These are phyloP conservation scores for Drosophila fuyamai DNA, from an alignment of 1,140 invertebrate species.

Conservation along the genomic window DNA sequence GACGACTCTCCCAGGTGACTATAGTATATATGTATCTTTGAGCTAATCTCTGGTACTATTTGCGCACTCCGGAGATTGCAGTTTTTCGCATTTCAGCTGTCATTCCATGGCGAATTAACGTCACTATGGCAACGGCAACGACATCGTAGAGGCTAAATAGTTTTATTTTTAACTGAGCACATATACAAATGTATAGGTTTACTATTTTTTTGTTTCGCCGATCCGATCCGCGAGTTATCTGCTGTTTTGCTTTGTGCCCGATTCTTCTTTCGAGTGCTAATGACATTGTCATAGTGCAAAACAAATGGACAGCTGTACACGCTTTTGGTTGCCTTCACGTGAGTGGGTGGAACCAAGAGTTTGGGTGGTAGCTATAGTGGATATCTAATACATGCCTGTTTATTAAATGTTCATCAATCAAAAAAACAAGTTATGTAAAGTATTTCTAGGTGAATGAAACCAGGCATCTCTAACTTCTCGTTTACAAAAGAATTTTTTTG, in stretches of 20 bases:
- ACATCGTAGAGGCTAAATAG: constrained; percentile 70
- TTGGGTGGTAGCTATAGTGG: neutral
- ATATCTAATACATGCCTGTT: neutral
- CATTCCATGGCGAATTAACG: constrained; percentile 43
- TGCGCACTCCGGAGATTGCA: constrained; percentile 44
- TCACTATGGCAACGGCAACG: constrained; percentile 63
- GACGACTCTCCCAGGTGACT: constrained; percentile 25
- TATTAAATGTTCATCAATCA: neutral
- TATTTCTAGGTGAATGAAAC: neutral
- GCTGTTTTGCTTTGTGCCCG: constrained; percentile 47
- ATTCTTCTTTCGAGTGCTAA: constrained; percentile 57
- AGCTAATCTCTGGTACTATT: constrained; percentile 19
- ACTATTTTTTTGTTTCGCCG: constrained; percentile 32
- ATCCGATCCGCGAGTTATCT: constrained; percentile 52
- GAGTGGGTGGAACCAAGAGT: constrained; percentile 43
- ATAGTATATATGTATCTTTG: neutral
- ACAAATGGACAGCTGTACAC: constrained; percentile 21
- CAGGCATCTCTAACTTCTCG: neutral
- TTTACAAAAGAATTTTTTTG: neutral
- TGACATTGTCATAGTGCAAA: constrained; percentile 52
- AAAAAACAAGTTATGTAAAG: neutral
- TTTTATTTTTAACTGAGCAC: constrained; percentile 69
- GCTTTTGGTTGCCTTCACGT: constrained; percentile 9
- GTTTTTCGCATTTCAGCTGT: constrained; percentile 24
- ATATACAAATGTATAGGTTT: constrained; percentile 13